Evolutionary conservation across 30 jellyfish, hydroid and myxozoan genomes (phyloP).

Genomic region (Aurelia sp.): DNA sequence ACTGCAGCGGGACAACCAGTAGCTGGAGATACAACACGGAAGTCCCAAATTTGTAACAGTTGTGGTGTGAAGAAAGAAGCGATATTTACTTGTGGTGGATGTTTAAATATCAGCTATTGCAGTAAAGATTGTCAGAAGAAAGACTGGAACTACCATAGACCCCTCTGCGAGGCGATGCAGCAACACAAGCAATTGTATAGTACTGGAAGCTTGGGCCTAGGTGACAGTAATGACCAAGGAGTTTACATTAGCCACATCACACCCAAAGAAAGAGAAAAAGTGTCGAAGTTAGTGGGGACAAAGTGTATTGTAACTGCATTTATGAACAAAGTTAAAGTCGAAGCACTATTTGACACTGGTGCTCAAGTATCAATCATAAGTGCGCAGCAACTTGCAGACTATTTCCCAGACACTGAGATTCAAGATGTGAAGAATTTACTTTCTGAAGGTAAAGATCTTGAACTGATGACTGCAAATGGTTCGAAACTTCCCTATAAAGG

Average conservation of each 20-base stretch:
- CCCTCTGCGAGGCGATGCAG: no score
- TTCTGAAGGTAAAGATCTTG: not conserved
- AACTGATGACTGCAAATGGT: slow-evolving; percentile 7
- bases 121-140: no score
- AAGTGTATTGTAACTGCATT: not conserved
- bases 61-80: no score
- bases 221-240: slow-evolving; percentile 16
- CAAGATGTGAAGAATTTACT: not conserved
- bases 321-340: not conserved
- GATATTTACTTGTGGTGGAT: no score
- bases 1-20: not conserved
- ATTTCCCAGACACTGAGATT: slow-evolving; percentile 5
- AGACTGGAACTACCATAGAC: no score
- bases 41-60: no score
- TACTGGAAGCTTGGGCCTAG: not conserved
- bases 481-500: slow-evolving; percentile 17
- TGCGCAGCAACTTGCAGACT: not conserved
- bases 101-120: no score
- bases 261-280: slow-evolving; percentile 19
- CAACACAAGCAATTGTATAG: no score
- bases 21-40: slow-evolving; percentile 1
- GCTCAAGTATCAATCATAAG: slow-evolving; percentile 58
- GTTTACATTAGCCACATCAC: slow-evolving; percentile 25
- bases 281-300: not conserved
- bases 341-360: slow-evolving; percentile 46